These are phyloP conservation scores for Trididemnum nubilum DNA, from an alignment of 23 tunicate species.

Conservation along the genomic window DNA sequence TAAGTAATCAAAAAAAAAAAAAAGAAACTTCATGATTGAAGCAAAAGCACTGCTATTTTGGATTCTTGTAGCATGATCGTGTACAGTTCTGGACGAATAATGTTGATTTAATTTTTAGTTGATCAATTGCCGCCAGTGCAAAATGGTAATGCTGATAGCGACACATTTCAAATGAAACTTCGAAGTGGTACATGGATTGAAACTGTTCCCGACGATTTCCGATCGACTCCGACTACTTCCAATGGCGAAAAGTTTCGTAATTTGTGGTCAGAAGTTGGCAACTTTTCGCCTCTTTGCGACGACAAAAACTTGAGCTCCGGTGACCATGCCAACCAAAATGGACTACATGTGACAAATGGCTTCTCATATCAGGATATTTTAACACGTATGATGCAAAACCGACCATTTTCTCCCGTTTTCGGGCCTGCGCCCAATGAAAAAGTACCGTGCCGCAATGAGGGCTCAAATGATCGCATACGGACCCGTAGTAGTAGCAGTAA, in stretches of 20 bases:
- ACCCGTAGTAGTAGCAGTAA: constrained; percentile 5
- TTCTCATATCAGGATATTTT: neutral
- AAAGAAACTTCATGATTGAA: too few species aligned
- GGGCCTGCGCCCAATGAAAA: neutral
- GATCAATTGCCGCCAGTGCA: too few species aligned
- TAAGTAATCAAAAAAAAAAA: too few species aligned
- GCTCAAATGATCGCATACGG: neutral
- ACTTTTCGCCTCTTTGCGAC: neutral
- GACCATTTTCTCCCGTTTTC: neutral
- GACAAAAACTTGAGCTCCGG: neutral
- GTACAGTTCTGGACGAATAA: too few species aligned
- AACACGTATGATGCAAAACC: neutral
- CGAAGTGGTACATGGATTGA: constrained; percentile 30
- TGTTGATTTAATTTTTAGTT: too few species aligned
- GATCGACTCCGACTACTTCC: neutral
- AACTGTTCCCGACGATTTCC: neutral
- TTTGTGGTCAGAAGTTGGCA: constrained; percentile 5
- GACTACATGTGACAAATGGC: neutral
- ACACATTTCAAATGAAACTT: constrained; percentile 28
- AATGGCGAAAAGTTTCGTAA: neutral
- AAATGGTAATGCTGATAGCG: too few species aligned
- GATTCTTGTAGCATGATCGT: too few species aligned
- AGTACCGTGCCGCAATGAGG: neutral
- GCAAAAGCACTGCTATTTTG: too few species aligned
- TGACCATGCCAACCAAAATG: neutral